Conservation (phyloP, 1,140 invertebrate species). For the Holcopasites calliopsidis region DNA sequence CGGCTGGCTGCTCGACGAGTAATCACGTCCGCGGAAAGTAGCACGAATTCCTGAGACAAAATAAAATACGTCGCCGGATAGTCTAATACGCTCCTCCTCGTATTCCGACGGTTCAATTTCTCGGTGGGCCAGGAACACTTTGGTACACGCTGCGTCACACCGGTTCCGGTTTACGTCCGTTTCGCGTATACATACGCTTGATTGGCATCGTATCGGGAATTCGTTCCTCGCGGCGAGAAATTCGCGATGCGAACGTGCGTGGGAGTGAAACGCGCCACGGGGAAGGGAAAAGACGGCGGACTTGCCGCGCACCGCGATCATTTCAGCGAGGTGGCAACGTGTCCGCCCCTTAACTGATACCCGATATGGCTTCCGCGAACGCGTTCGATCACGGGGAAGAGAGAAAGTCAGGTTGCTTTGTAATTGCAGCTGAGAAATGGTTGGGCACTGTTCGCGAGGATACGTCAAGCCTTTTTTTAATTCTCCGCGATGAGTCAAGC, state of each 20-base stretch:
- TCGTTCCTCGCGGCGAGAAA: conserved; percentile 4
- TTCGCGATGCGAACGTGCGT: conserved; percentile 2
- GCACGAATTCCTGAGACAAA: conserved; percentile 51
- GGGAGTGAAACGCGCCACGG: not conserved
- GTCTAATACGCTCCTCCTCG: conserved; percentile 54
- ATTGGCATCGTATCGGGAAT: conserved; percentile 33
- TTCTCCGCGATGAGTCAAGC: no score
- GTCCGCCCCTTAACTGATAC: conserved; percentile 43
- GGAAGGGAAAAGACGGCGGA: not conserved
- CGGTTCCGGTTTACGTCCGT: conserved; percentile 29
- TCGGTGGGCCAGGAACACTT: not conserved
- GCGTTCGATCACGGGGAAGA: not conserved
- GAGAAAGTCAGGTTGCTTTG: conserved; percentile 16
- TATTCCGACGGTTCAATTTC: conserved; percentile 58
- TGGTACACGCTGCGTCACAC: conserved; percentile 13
- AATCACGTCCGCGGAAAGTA: conserved; percentile 33
- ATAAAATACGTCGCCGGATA: conserved; percentile 54
- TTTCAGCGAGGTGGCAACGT: conserved; percentile 29
- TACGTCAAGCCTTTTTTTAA: no score
- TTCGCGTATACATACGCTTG: not conserved
- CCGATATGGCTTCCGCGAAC: conserved; percentile 39
- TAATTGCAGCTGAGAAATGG: no score
- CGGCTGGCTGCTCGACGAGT: conserved; percentile 42
- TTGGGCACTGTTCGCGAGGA: not conserved
- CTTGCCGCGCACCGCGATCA: conserved; percentile 21